Evolutionary conservation across 2,113 vertebrate genomes (phyloP), one percentile per base, ranked within the genome.

Genomic region (Pseudonaja textilis): DNA sequence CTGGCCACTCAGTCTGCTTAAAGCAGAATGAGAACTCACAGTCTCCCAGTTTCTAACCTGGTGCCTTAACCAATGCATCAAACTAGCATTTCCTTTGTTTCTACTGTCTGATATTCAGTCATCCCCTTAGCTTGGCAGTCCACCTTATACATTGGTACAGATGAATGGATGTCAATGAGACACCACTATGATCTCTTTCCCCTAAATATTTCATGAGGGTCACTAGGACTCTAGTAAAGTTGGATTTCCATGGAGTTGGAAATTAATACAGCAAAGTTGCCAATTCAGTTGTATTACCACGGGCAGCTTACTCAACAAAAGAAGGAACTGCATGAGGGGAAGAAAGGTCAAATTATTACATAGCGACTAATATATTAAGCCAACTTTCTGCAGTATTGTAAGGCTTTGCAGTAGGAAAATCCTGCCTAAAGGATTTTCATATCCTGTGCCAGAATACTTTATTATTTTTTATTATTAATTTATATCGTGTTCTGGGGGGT

Each of bases 121-220:
- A 56, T 39, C 7, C 7, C 42, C 85, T 93, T 90, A 89, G 93
- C 93, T 96, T 94, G 93, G 34, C 86, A 93, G 92, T 92, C 45
- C 89, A 92, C 92, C 69, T 93, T 94, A 93, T 90, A 93, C 93
- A 96, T 95, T 94, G 52, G 52, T 26, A 45, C 18, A 10, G 85
- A 64, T 69, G 94, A 93, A 7, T 93, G 90, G 26, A 93, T 92
- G 93, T 93, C 86, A 95, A 59, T 93, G 93, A 94, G 91, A 93
- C 90, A 25, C 23, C 90, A 89, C 57, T 54, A 90, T 64, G 81
- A 91, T 91, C 3, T 91, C n/a, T 89, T 5, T 91, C 42, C 86
- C 87, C 3, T 95, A 96, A 96, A 96, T 96, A 95, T 96, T 97
- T 96, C 45, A 96, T 93, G 89, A 97, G 95, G 93, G 93, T 91